Base-by-base conservation (phyloP, 1,140 invertebrate genomes). In the Centruroides sculpturatus region DNA sequence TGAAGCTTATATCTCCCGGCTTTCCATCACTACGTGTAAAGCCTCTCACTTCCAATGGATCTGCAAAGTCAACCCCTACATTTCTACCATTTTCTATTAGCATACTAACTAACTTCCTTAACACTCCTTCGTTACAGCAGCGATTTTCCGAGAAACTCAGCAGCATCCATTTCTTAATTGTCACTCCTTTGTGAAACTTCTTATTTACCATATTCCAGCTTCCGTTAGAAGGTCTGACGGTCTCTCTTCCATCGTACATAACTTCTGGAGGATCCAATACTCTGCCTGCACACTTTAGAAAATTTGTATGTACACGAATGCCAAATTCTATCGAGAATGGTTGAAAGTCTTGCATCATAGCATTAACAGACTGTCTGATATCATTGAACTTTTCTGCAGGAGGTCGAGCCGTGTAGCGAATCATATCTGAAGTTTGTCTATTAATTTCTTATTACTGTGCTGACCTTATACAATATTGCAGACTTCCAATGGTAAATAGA, bases 121-220 rank as follows among this genome's bases (percentile, higher is more conserved):
- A 35, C 7, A 10, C 7, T 8, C 41, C 5, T 8, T 36, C 0
- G 3, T 12, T n/a, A 36, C 59, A 64, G 51, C 50, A 55, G 11
- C 50, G 11, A 6, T n/a, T 34, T 52, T 50, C 48, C 5, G 62
- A 47, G 13, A 69, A 60, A 56, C 56, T 66, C 0, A 70, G 41
- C 9, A 71, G 35, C 7, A 68, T 65, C 67, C 67, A 71, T 9
- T 59, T 6, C 10, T 68, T 56, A 35, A 71, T 57, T 8, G 49
- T 75, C 0, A 75, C 75, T 13, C 76, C 77, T 4, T 74, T 71
- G 35, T 79, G 78, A 66, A 83, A 81, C 68, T 81, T 77, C 59
- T 79, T 79, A 41, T 76, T 76, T 60, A 79, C 66, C 80, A 82
- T 81, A 64, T 82, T 78, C 81, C 80, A 82, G 9, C 79, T 78